phyloP scores from a whole-genome alignment of 2,113 vertebrate species.

The Machaerirhynchus nigripectus region DNA sequence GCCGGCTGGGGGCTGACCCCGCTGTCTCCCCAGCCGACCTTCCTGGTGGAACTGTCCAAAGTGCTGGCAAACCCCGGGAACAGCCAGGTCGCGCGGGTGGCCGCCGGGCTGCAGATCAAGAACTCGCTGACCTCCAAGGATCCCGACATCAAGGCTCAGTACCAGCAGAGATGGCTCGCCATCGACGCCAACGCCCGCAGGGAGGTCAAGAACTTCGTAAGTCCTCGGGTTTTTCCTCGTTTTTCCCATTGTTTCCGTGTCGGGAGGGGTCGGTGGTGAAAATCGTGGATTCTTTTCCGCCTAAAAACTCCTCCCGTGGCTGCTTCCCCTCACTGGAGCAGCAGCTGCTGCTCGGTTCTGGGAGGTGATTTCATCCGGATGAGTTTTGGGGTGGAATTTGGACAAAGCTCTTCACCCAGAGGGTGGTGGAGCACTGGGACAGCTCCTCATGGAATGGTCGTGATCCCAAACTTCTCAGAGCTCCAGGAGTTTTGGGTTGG shows the following conservation, averaged over 20 bases:
- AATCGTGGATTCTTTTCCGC: accelerated
- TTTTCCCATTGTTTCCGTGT: accelerated
- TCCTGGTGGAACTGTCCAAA: conserved; percentile 96
- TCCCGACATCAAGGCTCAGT: conserved; percentile 91
- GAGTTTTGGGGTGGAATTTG: background rate
- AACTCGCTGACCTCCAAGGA: conserved; percentile 98
- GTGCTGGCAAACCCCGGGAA: conserved; percentile 96
- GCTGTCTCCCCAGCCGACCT: conserved; percentile 82
- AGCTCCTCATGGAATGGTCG: accelerated
- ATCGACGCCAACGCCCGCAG: conserved; percentile 90
- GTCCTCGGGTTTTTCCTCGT: accelerated
- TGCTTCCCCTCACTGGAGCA: accelerated
- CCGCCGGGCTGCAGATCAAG: conserved; percentile 96
- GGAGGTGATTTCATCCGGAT: accelerated
- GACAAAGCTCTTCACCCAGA: accelerated
- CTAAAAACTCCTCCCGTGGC: accelerated
- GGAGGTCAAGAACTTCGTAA: conserved; percentile 96
- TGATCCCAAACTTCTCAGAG: accelerated
- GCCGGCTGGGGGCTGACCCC: background rate
- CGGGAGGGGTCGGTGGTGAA: accelerated
- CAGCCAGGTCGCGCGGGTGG: conserved; percentile 96
- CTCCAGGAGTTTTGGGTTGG: background rate
- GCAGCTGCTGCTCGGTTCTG: background rate
- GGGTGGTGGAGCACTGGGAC: background rate
- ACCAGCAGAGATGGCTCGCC: conserved; percentile 97